Evolutionary conservation across 2,888 invertebrate genomes (phyloP).

Genomic region (Unio pictorum): DNA sequence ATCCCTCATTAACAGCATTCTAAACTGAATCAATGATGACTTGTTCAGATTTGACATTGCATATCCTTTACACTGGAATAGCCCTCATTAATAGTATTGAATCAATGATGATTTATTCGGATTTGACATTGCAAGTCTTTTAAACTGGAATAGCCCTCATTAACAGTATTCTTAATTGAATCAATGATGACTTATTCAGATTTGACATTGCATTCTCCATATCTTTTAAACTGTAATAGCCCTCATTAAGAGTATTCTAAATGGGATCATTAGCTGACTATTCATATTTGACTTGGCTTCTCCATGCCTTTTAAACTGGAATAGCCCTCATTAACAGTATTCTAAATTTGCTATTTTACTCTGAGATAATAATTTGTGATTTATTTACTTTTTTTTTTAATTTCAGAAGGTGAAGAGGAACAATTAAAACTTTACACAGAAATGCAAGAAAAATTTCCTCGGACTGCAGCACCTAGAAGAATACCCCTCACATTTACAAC

Average conservation of each 20-base stretch:
- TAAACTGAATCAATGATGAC: no score
- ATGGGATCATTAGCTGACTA: neutral
- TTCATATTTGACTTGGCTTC: no score
- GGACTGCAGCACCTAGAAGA: conserved; percentile 90
- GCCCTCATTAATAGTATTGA: no score
- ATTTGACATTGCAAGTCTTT: neutral
- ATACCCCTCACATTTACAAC: conserved; percentile 89
- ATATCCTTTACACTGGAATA: no score
- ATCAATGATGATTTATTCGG: neutral
- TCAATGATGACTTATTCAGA: no score
- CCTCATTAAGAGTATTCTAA: neutral
- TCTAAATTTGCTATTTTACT: neutral
- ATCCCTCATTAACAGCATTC: no score
- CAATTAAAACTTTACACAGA: conserved; percentile 86
- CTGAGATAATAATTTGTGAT: no score
- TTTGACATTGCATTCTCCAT: no score
- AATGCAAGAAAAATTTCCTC: conserved; percentile 84
- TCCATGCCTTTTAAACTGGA: no score
- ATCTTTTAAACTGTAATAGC: neutral
- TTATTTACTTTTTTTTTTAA: neutral
- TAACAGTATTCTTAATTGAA: no score
- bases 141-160: conserved; percentile 1
- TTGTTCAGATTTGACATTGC: no score
- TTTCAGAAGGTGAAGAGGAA: conserved; percentile 77
- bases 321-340: neutral